Conservation (phyloP, 2,113 vertebrate species). For the Excalfactoria chinensis region DNA sequence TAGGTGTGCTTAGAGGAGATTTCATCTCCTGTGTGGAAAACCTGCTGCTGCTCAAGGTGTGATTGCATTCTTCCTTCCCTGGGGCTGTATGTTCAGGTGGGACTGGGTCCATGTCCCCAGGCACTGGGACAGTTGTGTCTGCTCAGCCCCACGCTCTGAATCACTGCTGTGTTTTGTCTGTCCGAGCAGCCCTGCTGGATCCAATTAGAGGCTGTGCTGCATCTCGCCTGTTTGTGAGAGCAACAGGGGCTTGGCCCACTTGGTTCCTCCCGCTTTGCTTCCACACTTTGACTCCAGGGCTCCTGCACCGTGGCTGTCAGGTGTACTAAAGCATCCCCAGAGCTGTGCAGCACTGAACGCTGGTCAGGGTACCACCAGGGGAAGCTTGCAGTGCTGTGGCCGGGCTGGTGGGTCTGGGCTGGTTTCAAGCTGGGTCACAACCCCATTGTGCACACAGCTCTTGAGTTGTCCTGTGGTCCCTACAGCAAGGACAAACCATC, state of each 20-base stretch:
- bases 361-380: background rate
- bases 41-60: background rate
- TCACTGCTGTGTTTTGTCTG: slow-evolving; percentile 34
- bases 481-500: background rate
- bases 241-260: background rate
- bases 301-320: background rate
- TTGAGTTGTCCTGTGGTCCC: no score
- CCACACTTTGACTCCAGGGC: rapidly evolving
- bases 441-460: no score
- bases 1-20: background rate
- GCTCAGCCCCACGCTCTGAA: background rate
- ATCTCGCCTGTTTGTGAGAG: background rate
- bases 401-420: background rate
- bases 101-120: background rate
- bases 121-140: background rate
- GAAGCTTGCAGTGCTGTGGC: rapidly evolving
- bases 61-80: background rate
- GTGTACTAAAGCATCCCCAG: rapidly evolving
- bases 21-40: background rate
- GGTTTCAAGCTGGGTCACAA: background rate
- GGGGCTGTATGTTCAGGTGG: background rate
- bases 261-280: background rate
- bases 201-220: background rate
- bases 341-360: rapidly evolving
- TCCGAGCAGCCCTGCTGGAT: slow-evolving; percentile 16